These are phyloP conservation scores for Parauchenoglanis punctatus DNA, from an alignment of 2,797 vertebrate species.

Conservation along the genomic window DNA sequence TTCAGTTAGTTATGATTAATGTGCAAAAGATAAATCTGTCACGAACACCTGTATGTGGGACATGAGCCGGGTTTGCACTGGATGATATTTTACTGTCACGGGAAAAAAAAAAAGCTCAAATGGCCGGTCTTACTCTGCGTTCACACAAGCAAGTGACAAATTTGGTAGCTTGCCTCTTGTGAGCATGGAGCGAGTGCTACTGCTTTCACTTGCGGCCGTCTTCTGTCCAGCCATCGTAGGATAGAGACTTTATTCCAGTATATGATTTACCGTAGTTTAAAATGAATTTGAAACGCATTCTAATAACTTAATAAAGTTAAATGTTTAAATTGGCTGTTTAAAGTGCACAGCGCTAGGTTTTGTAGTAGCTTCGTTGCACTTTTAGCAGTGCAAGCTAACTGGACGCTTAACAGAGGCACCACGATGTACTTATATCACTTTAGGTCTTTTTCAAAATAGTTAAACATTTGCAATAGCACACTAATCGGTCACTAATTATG, in stretches of 20 bases:
- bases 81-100: background rate
- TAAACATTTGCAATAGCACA: too few relatives aligned
- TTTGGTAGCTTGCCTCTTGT: background rate
- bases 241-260: background rate
- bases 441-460: too few relatives aligned
- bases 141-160: background rate
- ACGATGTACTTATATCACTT: too few relatives aligned
- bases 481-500: too few relatives aligned
- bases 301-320: too few relatives aligned
- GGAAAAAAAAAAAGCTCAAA: background rate
- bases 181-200: background rate
- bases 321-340: background rate
- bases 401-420: too few relatives aligned
- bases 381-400: too few relatives aligned
- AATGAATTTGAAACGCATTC: background rate
- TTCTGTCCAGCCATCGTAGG: background rate
- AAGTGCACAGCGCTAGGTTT: background rate
- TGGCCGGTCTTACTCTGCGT: too few relatives aligned
- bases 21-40: background rate
- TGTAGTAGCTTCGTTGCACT: background rate
- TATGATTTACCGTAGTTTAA: background rate
- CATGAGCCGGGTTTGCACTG: background rate
- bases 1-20: conserved; percentile 30
- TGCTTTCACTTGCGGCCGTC: background rate
- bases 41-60: conserved; percentile 20